Evolutionary conservation across 2,113 vertebrate species (phyloP).

Genomic region (Daubentonia madagascariensis): DNA sequence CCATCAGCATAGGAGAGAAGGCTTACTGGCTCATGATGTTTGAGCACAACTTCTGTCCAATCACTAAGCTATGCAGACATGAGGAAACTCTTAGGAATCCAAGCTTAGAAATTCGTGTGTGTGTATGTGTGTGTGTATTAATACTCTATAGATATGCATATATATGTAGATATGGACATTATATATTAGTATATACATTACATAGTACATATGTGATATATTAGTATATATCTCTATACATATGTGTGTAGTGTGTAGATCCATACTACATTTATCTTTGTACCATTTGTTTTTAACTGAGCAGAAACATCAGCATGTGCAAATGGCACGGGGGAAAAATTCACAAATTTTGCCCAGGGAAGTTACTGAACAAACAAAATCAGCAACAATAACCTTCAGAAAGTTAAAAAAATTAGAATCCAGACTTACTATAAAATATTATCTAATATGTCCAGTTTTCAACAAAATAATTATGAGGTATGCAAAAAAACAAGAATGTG

Average conservation of each 20-base stretch:
- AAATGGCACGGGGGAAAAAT: not conserved
- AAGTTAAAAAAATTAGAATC: not conserved
- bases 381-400: not conserved
- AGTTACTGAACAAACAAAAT: not conserved
- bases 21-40: not conserved
- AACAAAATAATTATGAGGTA: not conserved
- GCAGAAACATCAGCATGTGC: not conserved
- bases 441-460: not conserved
- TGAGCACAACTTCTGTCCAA: not conserved
- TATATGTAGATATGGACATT: not conserved
- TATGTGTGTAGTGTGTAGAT: not conserved
- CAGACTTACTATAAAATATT: not conserved
- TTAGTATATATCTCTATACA: not conserved
- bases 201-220: not conserved
- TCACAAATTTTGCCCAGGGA: not conserved
- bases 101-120: not conserved
- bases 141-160: not conserved
- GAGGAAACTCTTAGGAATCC: not conserved
- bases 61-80: not conserved
- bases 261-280: too few species aligned
- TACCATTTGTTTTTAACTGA: not conserved
- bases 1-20: not conserved
- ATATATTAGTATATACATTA: not conserved
- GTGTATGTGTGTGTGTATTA: not conserved
- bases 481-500: slow-evolving; percentile 1